These are phyloP conservation scores for Metridium senile DNA, from an alignment of 92 coral and sea anemone species.

Conservation along the genomic window DNA sequence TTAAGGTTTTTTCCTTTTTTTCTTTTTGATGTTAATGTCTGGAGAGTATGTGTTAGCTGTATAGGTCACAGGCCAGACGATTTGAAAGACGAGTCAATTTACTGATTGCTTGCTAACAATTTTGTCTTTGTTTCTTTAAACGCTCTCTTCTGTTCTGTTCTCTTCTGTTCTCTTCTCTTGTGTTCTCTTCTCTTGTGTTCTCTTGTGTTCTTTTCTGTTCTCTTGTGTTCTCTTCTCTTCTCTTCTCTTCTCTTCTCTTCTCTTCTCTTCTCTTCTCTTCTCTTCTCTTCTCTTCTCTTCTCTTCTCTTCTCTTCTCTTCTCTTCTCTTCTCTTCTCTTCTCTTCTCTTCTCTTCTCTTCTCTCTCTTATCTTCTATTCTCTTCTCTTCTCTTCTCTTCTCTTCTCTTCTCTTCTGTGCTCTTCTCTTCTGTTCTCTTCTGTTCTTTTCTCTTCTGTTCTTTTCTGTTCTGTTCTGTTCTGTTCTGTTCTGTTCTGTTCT, in stretches of 20 bases:
- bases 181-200: too few relatives aligned
- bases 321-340: neutral
- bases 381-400: too few relatives aligned
- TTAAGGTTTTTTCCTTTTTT: neutral
- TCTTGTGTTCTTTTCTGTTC: neutral
- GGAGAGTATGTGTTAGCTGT: neutral
- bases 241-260: neutral
- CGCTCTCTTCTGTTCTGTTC: neutral
- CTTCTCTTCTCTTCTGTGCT: neutral
- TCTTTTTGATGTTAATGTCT: neutral
- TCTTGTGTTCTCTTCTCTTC: neutral
- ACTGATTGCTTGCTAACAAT: neutral
- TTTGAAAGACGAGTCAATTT: neutral
- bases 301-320: neutral
- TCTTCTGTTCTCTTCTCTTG: too few relatives aligned
- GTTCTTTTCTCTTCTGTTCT: neutral
- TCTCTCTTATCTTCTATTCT: too few relatives aligned
- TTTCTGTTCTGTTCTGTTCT: neutral
- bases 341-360: neutral
- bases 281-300: neutral
- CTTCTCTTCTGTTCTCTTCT: neutral
- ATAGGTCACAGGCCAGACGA: neutral
- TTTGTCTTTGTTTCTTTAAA: neutral
- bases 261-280: neutral
- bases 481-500: neutral